Percentiles rank a stretch among this genome's conserved stretches.
Conservation (phyloP, 2,113 vertebrate species). For the Ictalurus punctatus region DNA sequence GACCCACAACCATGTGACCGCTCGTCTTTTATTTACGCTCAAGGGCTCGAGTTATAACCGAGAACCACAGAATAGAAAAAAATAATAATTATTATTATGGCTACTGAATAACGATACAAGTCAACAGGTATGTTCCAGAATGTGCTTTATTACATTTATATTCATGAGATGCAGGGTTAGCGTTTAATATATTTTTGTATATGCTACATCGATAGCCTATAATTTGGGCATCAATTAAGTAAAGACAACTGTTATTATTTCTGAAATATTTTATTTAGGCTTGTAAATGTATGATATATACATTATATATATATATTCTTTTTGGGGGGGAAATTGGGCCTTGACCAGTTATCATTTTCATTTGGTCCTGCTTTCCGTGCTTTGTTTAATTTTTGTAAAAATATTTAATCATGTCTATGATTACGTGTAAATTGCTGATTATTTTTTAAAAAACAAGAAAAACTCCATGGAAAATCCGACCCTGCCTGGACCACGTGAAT, state of each 20-base stretch:
- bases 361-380: no score
- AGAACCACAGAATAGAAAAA: neutral
- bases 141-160: neutral
- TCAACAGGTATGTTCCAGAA: neutral
- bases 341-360: no score
- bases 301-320: no score
- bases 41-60: neutral
- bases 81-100: neutral
- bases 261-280: neutral
- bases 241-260: neutral
- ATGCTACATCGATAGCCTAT: neutral
- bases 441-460: neutral
- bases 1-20: constrained; percentile 60
- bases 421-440: neutral
- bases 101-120: neutral
- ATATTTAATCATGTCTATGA: neutral
- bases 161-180: neutral
- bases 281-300: neutral
- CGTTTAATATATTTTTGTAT: neutral
- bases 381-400: no score
- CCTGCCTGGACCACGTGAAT: neutral
- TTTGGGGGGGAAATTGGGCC: no score
- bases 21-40: constrained; percentile 60
- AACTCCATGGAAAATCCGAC: neutral
- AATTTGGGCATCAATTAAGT: neutral